Conservation (phyloP, 2,888 invertebrate species). For the Steinernema scapterisci region DNA sequence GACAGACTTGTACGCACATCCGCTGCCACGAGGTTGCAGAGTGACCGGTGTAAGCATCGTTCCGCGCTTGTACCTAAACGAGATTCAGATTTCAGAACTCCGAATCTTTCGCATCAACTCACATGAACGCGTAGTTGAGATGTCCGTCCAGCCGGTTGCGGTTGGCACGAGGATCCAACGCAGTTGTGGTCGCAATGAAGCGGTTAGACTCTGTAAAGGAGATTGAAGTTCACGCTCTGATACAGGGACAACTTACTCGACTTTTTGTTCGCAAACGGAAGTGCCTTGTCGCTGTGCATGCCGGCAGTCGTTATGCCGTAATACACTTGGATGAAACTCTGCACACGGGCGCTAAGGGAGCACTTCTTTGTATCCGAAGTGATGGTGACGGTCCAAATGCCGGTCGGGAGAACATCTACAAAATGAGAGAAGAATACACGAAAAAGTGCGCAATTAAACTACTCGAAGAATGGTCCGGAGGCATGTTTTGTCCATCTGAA, state of each 20-base stretch:
- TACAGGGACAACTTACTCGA: slow-evolving; percentile 40
- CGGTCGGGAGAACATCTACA: slow-evolving; percentile 51
- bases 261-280: slow-evolving; percentile 46
- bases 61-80: slow-evolving; percentile 38
- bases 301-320: slow-evolving; percentile 52
- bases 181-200: slow-evolving; percentile 48
- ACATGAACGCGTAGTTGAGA: slow-evolving; percentile 54
- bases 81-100: not conserved
- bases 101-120: not conserved
- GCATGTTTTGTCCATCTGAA: slow-evolving; percentile 47
- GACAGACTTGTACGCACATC: slow-evolving; percentile 38
- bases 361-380: slow-evolving; percentile 46
- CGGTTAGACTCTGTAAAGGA: slow-evolving; percentile 48
- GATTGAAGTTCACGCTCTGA: not conserved
- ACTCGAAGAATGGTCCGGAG: slow-evolving; percentile 44
- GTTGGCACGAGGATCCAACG: slow-evolving; percentile 45
- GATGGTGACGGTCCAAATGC: slow-evolving; percentile 51
- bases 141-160: slow-evolving; percentile 48
- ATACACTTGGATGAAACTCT: slow-evolving; percentile 56
- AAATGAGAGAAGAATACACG: too few relatives aligned
- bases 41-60: slow-evolving; percentile 23
- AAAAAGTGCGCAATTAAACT: slow-evolving; percentile 28
- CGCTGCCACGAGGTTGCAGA: not conserved
- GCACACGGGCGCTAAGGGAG: slow-evolving; percentile 50
- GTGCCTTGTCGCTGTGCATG: slow-evolving; percentile 49